Conservation (phyloP, 1,140 invertebrate species). For the Mycetomoellerius zeteki region DNA sequence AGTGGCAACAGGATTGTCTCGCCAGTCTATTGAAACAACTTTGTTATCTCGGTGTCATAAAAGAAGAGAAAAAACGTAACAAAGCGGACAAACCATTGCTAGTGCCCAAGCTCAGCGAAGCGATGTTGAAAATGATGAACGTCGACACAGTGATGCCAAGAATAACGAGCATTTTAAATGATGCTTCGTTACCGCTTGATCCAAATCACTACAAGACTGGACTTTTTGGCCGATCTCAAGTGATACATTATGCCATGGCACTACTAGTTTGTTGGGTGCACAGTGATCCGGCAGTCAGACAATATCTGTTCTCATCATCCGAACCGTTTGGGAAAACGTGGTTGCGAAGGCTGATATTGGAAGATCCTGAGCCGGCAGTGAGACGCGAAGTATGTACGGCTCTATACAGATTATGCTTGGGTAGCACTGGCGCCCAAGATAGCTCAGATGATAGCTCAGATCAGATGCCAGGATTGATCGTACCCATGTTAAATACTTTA, state of each 20-base stretch:
- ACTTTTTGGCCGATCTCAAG: slow-evolving; percentile 94
- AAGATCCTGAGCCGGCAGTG: slow-evolving; percentile 95
- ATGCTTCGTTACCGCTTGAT: slow-evolving; percentile 93
- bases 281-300: slow-evolving; percentile 90
- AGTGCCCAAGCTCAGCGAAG: slow-evolving; percentile 90
- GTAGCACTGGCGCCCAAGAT: slow-evolving; percentile 87
- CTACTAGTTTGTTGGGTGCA: slow-evolving; percentile 94
- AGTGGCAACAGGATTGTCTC: slow-evolving; percentile 98
- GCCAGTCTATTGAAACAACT: slow-evolving; percentile 94
- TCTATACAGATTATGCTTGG: slow-evolving; percentile 94
- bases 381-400: slow-evolving; percentile 96
- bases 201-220: slow-evolving; percentile 95
- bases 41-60: slow-evolving; percentile 93
- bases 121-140: slow-evolving; percentile 94
- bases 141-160: slow-evolving; percentile 93
- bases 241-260: slow-evolving; percentile 93
- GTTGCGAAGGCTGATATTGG: slow-evolving; percentile 92
- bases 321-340: slow-evolving; percentile 89
- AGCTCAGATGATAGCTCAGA: slow-evolving; percentile 87
- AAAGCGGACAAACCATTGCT: slow-evolving; percentile 89
- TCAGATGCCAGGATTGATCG: slow-evolving; percentile 88
- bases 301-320: slow-evolving; percentile 89
- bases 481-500: slow-evolving; percentile 93
- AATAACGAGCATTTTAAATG: slow-evolving; percentile 94
- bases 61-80: slow-evolving; percentile 86